Evolutionary conservation across 2,888 invertebrate genomes (phyloP).

Genomic region (Acanthosepion esculentum): DNA sequence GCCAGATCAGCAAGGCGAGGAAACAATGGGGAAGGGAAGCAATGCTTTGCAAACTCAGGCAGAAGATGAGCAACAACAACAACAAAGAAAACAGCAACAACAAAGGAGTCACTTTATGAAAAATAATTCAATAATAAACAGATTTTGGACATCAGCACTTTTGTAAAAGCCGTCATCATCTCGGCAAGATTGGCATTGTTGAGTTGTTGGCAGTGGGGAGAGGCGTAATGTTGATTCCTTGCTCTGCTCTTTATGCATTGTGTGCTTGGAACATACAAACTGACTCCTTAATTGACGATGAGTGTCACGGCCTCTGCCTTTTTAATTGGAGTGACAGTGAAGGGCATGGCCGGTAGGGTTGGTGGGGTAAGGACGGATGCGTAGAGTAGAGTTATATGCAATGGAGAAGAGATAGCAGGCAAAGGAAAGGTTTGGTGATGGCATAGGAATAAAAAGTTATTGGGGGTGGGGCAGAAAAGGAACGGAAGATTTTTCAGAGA

Average conservation of each 20-base stretch:
- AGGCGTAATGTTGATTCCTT: neutral
- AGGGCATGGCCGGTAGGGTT: neutral
- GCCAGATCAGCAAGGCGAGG: neutral
- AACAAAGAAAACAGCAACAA: slow-evolving; percentile 8
- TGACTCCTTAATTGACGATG: neutral
- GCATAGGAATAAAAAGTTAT: neutral
- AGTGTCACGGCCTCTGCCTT: slow-evolving; percentile 10
- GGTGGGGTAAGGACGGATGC: neutral
- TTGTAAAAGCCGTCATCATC: neutral
- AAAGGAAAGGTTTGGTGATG: neutral
- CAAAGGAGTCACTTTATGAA: neutral
- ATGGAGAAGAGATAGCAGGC: neutral
- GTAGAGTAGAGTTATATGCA: neutral
- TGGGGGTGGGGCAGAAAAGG: neutral
- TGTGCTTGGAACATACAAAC: slow-evolving; percentile 33
- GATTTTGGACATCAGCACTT: neutral
- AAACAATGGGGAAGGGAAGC: neutral
- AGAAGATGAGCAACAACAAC: neutral
- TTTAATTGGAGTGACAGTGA: neutral
- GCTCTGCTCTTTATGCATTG: neutral
- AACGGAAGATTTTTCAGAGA: neutral
- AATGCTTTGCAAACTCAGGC: neutral
- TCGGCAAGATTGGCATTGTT: neutral
- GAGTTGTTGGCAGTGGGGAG: neutral
- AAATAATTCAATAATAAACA: slow-evolving; percentile 21